Conservation (phyloP, 1,140 invertebrate species). For the Parapsyche elsis region DNA sequence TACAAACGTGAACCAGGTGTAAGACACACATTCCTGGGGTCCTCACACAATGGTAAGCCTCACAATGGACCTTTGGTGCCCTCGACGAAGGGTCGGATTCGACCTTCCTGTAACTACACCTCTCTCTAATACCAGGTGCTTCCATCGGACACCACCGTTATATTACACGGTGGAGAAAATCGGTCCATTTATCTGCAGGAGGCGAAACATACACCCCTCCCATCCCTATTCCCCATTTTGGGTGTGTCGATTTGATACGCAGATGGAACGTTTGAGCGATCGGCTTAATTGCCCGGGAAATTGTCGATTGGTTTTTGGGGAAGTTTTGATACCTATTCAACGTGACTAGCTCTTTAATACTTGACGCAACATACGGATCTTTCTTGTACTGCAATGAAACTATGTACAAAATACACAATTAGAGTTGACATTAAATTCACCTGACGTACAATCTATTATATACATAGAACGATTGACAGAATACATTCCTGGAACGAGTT, state of each 20-base stretch:
- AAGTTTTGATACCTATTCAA: no score
- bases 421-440: no score
- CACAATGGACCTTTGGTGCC: background rate
- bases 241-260: background rate
- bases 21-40: constrained; percentile 7
- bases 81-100: background rate
- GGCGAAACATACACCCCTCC: background rate
- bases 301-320: no score
- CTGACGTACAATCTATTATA: no score
- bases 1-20: background rate
- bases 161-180: background rate
- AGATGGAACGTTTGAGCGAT: background rate
- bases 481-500: no score
- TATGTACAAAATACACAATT: no score
- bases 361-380: no score
- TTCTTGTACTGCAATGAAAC: no score
- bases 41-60: background rate
- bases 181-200: background rate
- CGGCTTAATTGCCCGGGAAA: no score
- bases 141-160: background rate
- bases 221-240: no score
- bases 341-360: no score
- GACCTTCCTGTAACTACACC: background rate
- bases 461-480: no score
- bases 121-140: constrained; percentile 7